Conservation (phyloP, 2,797 vertebrate species). For the Clarias fuscus region DNA sequence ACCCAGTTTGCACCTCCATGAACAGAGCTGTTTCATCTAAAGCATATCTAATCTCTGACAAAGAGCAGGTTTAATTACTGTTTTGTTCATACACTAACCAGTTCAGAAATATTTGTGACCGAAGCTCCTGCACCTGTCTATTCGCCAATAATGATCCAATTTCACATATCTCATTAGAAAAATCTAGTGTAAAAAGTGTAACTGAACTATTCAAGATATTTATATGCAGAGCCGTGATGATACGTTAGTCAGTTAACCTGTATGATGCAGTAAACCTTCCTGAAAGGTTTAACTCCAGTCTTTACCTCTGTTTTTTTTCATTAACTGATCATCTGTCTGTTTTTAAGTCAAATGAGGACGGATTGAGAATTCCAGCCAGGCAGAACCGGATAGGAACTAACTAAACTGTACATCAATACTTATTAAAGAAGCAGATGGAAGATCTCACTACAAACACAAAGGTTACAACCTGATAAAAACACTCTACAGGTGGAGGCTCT, state of each 20-base stretch:
- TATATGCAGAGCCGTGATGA: background rate
- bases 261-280: background rate
- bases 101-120: background rate
- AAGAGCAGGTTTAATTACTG: background rate
- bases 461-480: background rate
- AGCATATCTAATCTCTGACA: background rate
- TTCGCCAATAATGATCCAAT: background rate
- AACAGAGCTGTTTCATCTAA: background rate
- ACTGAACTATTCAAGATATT: background rate
- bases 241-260: background rate
- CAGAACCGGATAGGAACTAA: background rate
- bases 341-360: background rate
- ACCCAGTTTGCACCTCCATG: background rate
- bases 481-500: background rate
- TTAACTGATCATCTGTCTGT: background rate
- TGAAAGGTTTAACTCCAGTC: background rate
- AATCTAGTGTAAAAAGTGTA: too few relatives aligned
- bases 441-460: background rate
- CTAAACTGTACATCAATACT: slow-evolving; percentile 1
- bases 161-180: background rate
- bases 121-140: background rate
- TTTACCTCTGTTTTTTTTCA: background rate
- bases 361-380: background rate
- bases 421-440: background rate
- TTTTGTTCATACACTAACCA: background rate